These are phyloP conservation scores for Chloromyia formosa DNA, from an alignment of 2,888 invertebrate genomes.

Conservation along the genomic window DNA sequence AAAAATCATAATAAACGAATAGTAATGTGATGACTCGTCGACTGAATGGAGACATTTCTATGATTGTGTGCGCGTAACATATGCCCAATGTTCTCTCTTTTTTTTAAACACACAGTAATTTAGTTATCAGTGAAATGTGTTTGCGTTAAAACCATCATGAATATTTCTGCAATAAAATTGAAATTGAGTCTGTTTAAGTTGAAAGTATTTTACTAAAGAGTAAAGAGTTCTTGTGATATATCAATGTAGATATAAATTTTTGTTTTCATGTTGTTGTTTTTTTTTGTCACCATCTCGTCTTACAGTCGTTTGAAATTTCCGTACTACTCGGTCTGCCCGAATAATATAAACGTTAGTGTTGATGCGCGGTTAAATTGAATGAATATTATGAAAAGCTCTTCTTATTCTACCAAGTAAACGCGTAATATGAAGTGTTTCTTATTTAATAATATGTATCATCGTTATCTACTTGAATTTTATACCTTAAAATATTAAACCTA, in stretches of 20 bases:
- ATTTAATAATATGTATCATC: not conserved
- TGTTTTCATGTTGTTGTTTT: not conserved
- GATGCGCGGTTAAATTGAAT: not conserved
- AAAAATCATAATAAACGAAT: not conserved
- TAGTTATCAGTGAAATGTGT: constrained; percentile 23
- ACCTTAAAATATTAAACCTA: no score
- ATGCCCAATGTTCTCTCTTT: not conserved
- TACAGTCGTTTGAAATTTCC: no score
- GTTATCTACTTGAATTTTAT: no score
- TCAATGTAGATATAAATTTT: not conserved
- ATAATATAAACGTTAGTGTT: no score
- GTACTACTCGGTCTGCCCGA: no score
- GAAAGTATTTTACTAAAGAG: not conserved
- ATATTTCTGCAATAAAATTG: not conserved
- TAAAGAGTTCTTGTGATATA: not conserved
- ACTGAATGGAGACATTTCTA: not conserved
- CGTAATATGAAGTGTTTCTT: not conserved
- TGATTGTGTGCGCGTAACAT: not conserved
- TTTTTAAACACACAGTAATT: not conserved
- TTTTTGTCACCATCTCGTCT: not conserved
- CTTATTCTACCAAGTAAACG: not conserved
- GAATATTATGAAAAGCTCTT: not conserved
- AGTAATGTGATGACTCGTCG: not conserved
- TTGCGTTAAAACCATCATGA: not conserved
- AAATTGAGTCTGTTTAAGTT: constrained; percentile 4